Evolutionary conservation across 2,888 invertebrate species (phyloP).

Genomic region (Apotomis betuletana): DNA sequence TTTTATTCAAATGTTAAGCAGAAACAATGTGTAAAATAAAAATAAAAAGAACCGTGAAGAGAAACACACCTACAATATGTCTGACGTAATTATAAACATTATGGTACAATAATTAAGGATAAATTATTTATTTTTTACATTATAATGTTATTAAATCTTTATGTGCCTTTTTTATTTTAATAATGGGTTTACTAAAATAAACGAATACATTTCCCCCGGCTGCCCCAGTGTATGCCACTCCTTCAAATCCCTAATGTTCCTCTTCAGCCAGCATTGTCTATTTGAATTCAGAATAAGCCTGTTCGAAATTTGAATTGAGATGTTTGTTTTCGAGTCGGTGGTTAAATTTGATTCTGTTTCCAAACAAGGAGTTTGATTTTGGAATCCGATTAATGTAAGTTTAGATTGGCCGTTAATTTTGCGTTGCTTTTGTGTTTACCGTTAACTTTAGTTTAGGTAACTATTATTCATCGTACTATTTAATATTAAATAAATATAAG

Average conservation of each 20-base stretch:
- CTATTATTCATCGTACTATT: no score
- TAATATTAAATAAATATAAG: no score
- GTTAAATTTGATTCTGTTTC: constrained; percentile 63
- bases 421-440: background rate
- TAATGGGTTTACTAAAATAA: constrained; percentile 5
- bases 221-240: constrained; percentile 48
- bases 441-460: background rate
- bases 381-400: constrained; percentile 44
- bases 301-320: constrained; percentile 74
- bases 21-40: no score
- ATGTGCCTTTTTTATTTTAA: no score
- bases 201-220: background rate
- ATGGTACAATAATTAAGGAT: no score
- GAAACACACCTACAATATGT: no score
- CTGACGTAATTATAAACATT: no score
- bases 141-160: no score
- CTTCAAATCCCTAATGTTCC: constrained; percentile 62
- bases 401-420: constrained; percentile 38
- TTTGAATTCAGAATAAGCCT: constrained; percentile 76
- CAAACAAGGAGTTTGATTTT: constrained; percentile 52
- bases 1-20: no score
- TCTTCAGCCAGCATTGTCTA: constrained; percentile 69
- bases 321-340: constrained; percentile 73
- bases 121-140: no score
- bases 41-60: no score